Evolutionary conservation across 2,888 invertebrate genomes (phyloP).

Genomic region (Odontothrips loti): DNA sequence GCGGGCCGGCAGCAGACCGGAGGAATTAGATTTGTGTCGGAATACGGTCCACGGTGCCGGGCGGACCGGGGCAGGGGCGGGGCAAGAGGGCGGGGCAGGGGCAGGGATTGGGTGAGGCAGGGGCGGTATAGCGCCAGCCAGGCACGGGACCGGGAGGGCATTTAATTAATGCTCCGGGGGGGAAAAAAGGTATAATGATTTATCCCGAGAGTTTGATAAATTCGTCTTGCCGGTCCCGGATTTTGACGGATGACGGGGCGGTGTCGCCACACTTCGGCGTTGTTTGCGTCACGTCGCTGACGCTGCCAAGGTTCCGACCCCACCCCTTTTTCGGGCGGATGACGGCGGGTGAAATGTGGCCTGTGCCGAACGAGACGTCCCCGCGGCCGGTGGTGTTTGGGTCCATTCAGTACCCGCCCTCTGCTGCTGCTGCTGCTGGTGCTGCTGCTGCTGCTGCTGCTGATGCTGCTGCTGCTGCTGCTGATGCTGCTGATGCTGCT

Average conservation of each 20-base stretch:
- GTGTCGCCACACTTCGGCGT: not conserved
- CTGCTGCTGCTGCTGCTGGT: too few species aligned
- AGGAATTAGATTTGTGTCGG: too few species aligned
- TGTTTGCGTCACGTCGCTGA: too few species aligned
- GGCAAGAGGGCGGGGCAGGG: not conserved
- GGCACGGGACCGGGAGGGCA: not conserved
- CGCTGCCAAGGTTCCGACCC: not conserved
- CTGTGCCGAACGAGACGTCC: too few species aligned
- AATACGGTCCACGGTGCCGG: too few species aligned
- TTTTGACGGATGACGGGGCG: not conserved
- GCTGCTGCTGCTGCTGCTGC: too few species aligned
- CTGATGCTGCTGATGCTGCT: too few species aligned
- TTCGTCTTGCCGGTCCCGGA: not conserved
- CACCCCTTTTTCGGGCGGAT: not conserved
- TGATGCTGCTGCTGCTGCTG: too few species aligned
- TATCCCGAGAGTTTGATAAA: constrained; percentile 8
- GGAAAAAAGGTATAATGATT: not conserved
- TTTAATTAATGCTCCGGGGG: not conserved
- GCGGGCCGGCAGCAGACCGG: not conserved
- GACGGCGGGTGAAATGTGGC: too few species aligned
- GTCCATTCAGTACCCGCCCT: too few species aligned
- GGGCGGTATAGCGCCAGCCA: too few species aligned
- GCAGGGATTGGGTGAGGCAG: not conserved
- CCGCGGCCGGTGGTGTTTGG: too few species aligned
- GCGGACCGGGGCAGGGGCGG: not conserved